Evolutionary conservation across 2,888 invertebrate species (phyloP), one percentile per base, ranked within the genome.

Genomic region (Erebia aethiops): DNA sequence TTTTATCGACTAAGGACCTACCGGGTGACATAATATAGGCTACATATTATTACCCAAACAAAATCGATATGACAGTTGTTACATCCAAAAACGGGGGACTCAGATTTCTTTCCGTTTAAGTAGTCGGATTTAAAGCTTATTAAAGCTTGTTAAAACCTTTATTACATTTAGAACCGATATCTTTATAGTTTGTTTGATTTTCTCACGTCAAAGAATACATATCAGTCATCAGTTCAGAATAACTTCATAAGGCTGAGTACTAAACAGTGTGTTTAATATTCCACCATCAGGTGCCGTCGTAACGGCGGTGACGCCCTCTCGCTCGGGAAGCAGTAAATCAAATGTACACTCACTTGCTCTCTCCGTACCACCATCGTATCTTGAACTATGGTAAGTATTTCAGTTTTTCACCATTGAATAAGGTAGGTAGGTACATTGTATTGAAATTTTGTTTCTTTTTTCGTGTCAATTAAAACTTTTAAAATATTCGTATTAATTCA

Each of bases 291-390:
- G 83, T 58, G 54, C 16, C 21, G 46, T n/a, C 21, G 26, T 65
- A 65, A 65, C 85, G 82, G 82, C 84, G 79, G 76, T 77, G 78
- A 81, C 84, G 81, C 82, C 80, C 82, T 81, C 80, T 77, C 80
- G 73, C 82, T 85, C 87, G 88, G 90, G 91, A 92, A 91, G 88
- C 87, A 86, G 86, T 92, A 92, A 92, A 92, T 92, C 90, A 90
- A 81, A 81, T 35, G 58, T 58, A 58, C 67, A 67, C 67, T 67
- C 67, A 67, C 67, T 67, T 49, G 58, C 67, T 58, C 57, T 57
- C 67, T 57, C 14, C 41, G 16, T 3, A n/a, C 14, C 41, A 58
- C 88, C 86, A 87, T 52, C 75, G 69, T 77, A 74, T 71, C 57
- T 69, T 75, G 85, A 84, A 60, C 86, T 80, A 56, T 41, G 54